A percentile compares a stretch with the other conserved stretches of the same genome.
Evolutionary conservation across 2,797 vertebrate species (phyloP).

Genomic region (Smutsia gigantea): DNA sequence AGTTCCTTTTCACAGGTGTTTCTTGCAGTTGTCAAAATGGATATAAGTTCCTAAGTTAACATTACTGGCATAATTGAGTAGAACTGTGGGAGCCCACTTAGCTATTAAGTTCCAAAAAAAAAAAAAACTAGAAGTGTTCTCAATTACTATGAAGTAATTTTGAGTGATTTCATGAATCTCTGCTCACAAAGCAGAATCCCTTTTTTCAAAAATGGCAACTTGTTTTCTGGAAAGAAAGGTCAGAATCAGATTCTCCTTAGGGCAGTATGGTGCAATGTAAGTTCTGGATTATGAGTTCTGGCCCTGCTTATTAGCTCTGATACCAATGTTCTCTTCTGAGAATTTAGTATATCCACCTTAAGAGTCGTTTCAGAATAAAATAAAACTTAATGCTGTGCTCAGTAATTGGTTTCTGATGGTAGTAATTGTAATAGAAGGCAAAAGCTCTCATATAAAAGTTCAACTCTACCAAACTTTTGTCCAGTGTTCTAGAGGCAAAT

Average conservation of each 20-base stretch:
- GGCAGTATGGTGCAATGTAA: neutral
- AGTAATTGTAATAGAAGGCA: conserved; percentile 22
- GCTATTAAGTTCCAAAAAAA: neutral
- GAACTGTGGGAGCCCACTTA: neutral
- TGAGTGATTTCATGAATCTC: conserved; percentile 38
- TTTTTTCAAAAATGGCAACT: conserved; percentile 14
- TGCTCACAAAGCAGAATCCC: neutral
- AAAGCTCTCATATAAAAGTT: neutral
- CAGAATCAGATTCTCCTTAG: conserved; percentile 37
- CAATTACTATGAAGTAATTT: conserved; percentile 38
- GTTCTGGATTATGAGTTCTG: conserved; percentile 25
- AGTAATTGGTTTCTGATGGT: neutral
- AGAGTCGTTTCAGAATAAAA: conserved; percentile 42
- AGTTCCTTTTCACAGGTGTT: conserved; percentile 11
- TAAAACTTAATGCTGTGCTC: neutral
- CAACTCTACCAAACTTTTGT: neutral
- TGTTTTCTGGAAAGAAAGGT: neutral
- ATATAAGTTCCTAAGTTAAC: conserved; percentile 17
- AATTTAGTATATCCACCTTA: conserved; percentile 11
- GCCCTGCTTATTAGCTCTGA: neutral
- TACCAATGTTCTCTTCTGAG: neutral
- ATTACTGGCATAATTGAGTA: conserved; percentile 17
- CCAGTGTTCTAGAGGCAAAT: neutral
- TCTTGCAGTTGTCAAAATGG: conserved; percentile 45
- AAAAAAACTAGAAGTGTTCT: neutral